phyloP scores from a whole-genome alignment of 2,888 invertebrate species.

The Drosophila anomelani region DNA sequence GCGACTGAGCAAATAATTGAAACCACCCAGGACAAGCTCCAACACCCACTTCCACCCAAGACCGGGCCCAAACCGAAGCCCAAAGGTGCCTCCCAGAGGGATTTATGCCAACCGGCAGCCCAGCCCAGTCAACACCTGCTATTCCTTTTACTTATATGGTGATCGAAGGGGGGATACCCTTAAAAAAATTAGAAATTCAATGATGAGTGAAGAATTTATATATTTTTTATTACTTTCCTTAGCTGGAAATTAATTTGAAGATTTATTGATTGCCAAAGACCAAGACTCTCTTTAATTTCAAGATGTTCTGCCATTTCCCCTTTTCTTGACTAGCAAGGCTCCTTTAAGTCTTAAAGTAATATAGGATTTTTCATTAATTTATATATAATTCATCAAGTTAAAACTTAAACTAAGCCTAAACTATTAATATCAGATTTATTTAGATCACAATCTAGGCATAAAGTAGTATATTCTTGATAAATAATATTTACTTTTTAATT shows the following conservation, averaged over 20 bases:
- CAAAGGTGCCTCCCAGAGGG: constrained; percentile 54
- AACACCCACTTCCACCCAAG: neutral
- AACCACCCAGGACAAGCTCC: constrained; percentile 50
- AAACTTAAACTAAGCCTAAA: too few relatives aligned
- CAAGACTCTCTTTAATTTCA: neutral
- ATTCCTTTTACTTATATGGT: neutral
- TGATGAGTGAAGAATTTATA: neutral
- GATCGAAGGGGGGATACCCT: constrained; percentile 9
- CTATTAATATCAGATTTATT: too few relatives aligned
- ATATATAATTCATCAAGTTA: too few relatives aligned
- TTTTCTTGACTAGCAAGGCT: neutral
- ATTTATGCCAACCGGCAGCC: constrained; percentile 54
- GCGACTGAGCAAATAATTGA: constrained; percentile 76
- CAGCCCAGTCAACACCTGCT: constrained; percentile 44
- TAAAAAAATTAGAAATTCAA: neutral
- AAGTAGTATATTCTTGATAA: too few relatives aligned
- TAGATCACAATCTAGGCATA: too few relatives aligned
- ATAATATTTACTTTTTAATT: too few relatives aligned
- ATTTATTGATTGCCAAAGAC: neutral
- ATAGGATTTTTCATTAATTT: neutral
- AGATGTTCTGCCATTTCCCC: neutral
- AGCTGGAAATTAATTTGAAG: neutral
- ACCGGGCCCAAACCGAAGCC: neutral
- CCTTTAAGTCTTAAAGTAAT: neutral
- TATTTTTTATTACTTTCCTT: neutral